These are phyloP conservation scores for Sipunculus nudus DNA, from an alignment of 2,888 invertebrate species.

Conservation along the genomic window DNA sequence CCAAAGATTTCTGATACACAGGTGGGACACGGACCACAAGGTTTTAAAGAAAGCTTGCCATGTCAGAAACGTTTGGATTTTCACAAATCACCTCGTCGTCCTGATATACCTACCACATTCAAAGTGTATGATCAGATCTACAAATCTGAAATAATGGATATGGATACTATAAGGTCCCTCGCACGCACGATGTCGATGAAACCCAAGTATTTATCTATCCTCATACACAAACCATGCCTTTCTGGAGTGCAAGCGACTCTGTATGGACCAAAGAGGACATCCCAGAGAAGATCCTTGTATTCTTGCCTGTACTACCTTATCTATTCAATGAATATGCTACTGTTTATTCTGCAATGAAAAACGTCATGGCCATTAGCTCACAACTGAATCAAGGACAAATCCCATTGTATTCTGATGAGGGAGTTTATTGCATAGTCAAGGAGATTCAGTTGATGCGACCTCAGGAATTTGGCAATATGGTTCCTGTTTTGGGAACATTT, in stretches of 20 bases:
- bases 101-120: not conserved
- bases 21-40: conserved; percentile 9
- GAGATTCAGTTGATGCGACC: conserved; percentile 2
- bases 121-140: not conserved
- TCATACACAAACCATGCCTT: conserved; percentile 6
- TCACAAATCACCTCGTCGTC: conserved; percentile 3
- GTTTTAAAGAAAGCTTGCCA: conserved; percentile 3
- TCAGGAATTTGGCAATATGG: conserved; percentile 6
- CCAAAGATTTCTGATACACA: too few relatives aligned
- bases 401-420: conserved; percentile 12
- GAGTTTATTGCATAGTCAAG: conserved; percentile 6
- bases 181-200: not conserved
- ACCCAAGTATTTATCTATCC: not conserved
- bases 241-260: conserved; percentile 14
- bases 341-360: conserved; percentile 13
- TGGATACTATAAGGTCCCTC: conserved; percentile 6
- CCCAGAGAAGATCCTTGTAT: conserved; percentile 10
- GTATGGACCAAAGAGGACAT: conserved; percentile 11
- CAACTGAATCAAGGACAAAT: conserved; percentile 9
- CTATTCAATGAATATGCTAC: not conserved
- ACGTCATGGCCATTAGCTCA: conserved; percentile 1
- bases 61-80: conserved; percentile 3
- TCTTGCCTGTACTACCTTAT: conserved; percentile 12
- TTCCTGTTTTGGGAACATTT: conserved; percentile 8
- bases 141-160: not conserved